These are phyloP conservation scores for Oxytorus armatus DNA, from an alignment of 2,888 invertebrate species.

Conservation along the genomic window DNA sequence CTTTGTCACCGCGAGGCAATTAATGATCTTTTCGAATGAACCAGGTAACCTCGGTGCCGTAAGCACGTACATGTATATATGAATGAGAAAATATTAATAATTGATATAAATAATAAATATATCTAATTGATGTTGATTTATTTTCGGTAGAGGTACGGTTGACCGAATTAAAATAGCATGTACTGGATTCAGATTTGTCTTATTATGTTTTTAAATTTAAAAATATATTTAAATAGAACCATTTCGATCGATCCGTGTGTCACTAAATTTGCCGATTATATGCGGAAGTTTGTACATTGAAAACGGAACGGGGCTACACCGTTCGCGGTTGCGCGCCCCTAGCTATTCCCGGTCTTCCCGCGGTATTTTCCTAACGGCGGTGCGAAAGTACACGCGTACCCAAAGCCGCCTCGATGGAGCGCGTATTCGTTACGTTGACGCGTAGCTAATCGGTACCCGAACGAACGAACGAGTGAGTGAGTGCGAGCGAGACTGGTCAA, in stretches of 20 bases:
- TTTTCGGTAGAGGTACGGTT: no score
- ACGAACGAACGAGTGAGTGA: conserved; percentile 49
- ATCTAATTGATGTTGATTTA: no score
- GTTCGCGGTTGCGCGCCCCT: conserved; percentile 73
- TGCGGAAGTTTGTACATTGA: not conserved
- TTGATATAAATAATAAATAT: not conserved
- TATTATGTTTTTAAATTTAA: no score
- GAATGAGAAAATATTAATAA: not conserved
- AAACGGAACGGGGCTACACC: conserved; percentile 1
- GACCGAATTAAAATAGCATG: no score
- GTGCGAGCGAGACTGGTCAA: conserved; percentile 63
- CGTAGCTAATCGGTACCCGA: conserved; percentile 57
- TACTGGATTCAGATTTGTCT: no score
- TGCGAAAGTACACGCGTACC: conserved; percentile 42
- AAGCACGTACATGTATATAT: no score
- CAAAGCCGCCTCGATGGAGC: not conserved
- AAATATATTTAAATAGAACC: no score
- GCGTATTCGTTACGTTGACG: conserved; percentile 57
- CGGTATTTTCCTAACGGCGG: conserved; percentile 69
- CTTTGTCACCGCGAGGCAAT: not conserved
- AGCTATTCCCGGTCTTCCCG: conserved; percentile 70
- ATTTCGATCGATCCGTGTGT: no score
- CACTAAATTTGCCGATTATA: not conserved
- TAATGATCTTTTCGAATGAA: conserved; percentile 63
- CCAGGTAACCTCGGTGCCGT: conserved; percentile 3